Evolutionary conservation across 2,888 invertebrate species (phyloP).

Genomic region (Brassicogethes aeneus): DNA sequence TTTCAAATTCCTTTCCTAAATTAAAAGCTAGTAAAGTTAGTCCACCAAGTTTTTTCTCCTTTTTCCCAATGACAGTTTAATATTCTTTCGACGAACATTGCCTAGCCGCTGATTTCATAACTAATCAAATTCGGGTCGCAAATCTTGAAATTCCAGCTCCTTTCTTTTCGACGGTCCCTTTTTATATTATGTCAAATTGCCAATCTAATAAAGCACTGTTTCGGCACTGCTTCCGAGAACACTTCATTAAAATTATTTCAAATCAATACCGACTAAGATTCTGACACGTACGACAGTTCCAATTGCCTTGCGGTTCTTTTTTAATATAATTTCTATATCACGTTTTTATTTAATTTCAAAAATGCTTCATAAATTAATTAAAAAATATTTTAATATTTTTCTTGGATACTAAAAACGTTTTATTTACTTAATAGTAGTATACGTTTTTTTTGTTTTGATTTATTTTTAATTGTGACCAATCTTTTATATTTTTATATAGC

Average conservation of each 20-base stretch:
- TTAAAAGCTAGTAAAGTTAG: constrained; percentile 28
- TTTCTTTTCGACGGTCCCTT: constrained; percentile 14
- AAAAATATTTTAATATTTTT: too few species aligned
- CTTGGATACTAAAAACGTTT: too few species aligned
- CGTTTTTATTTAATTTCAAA: too few species aligned
- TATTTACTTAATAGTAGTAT: too few species aligned
- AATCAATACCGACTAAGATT: constrained; percentile 11
- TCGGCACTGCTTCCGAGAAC: constrained; percentile 30
- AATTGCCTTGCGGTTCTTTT: too few species aligned
- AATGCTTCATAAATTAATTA: too few species aligned
- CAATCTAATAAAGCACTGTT: constrained; percentile 35
- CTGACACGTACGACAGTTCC: too few species aligned
- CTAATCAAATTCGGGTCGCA: constrained; percentile 33
- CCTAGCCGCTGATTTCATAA: constrained; percentile 30
- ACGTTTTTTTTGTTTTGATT: too few species aligned
- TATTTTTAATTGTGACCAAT: too few species aligned
- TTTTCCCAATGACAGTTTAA: constrained; percentile 10
- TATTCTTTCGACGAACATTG: constrained; percentile 12
- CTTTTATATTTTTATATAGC: too few species aligned
- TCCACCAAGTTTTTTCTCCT: constrained; percentile 9
- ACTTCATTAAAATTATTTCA: constrained; percentile 32
- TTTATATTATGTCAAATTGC: constrained; percentile 33
- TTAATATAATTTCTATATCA: too few species aligned
- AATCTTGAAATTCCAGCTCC: constrained; percentile 20
- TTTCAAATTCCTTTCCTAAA: constrained; percentile 18